Evolutionary conservation across 2,888 invertebrate species (phyloP).

Genomic region (Dendrolimus houi): DNA sequence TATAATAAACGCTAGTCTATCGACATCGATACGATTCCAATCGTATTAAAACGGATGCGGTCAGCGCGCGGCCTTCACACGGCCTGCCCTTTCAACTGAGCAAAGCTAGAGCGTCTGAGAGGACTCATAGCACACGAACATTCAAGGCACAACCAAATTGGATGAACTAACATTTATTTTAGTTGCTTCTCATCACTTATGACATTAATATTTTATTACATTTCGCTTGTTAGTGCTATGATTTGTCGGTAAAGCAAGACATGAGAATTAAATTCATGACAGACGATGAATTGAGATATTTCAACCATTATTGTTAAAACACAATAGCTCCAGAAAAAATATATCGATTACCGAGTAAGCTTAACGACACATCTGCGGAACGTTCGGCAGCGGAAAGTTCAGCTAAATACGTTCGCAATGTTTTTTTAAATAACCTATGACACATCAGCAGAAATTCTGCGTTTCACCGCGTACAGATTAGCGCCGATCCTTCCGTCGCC

Average conservation of each 20-base stretch:
- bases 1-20: not conserved
- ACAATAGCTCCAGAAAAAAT: no score
- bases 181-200: not conserved
- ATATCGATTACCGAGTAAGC: no score
- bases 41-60: slow-evolving; percentile 41
- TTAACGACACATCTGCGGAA: no score
- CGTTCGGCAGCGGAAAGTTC: no score
- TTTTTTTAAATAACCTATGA: no score
- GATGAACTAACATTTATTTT: not conserved
- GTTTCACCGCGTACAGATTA: no score
- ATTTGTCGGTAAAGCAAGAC: not conserved
- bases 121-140: slow-evolving; percentile 15
- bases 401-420: no score
- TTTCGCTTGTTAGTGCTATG: not conserved
- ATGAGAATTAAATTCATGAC: no score
- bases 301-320: no score
- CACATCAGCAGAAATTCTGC: no score
- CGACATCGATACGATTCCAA: slow-evolving; percentile 5
- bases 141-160: slow-evolving; percentile 17
- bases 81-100: slow-evolving; percentile 43
- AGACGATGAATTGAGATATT: no score
- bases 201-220: not conserved
- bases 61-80: slow-evolving; percentile 53
- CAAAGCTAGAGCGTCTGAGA: slow-evolving; percentile 20
- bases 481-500: no score